Evolutionary conservation across 2,113 vertebrate genomes (phyloP).

Genomic region (Turnix velox): DNA sequence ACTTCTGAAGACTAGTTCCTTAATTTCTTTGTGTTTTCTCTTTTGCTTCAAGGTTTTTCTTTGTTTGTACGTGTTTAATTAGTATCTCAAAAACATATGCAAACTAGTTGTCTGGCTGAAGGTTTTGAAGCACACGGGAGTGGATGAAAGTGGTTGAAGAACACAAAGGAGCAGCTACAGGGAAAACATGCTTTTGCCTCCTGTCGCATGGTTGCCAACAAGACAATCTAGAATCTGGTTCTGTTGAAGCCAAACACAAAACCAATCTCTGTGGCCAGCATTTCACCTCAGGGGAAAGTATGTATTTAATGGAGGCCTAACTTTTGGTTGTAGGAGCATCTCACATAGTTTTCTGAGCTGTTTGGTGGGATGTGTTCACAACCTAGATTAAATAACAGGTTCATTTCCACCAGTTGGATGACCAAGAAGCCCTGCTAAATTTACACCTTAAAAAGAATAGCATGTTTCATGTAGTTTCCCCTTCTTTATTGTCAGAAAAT

Average conservation of each 20-base stretch:
- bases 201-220: constrained; percentile 23
- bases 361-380: background rate
- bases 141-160: constrained; percentile 57
- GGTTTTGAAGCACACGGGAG: constrained; percentile 37
- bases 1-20: constrained; percentile 58
- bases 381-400: background rate
- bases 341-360: background rate
- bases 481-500: background rate
- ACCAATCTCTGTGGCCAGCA: background rate
- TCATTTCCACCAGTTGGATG: background rate
- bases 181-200: constrained; percentile 50
- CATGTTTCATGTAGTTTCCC: background rate
- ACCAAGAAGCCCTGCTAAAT: background rate
- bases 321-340: background rate
- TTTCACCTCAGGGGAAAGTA: background rate
- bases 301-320: background rate
- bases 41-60: constrained; percentile 58
- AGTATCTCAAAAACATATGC: constrained; percentile 61
- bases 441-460: background rate
- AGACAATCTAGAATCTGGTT: background rate
- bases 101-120: constrained; percentile 57
- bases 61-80: constrained; percentile 68
- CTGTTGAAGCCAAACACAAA: background rate
- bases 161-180: constrained; percentile 54
- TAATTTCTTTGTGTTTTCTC: constrained; percentile 62